A percentile compares a stretch with the other conserved stretches of the same genome.
Evolutionary conservation across 2,113 vertebrate genomes (phyloP).

Genomic region (Martes martes): DNA sequence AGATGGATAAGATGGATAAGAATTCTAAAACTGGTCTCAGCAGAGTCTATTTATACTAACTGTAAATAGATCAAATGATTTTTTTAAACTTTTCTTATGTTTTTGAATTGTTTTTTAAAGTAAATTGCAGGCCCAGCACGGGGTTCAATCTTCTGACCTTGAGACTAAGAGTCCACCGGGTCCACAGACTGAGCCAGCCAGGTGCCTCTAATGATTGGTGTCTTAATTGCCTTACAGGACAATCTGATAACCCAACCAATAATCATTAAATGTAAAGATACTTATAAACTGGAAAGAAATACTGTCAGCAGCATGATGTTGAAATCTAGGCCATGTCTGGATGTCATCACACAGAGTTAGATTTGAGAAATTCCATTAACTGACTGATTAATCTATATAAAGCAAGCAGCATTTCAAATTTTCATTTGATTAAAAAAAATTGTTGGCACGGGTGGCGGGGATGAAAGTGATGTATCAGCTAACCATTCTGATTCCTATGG

Average conservation of each 20-base stretch:
- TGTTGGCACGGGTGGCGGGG: fast-evolving
- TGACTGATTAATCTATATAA: background rate
- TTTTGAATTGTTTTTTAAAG: background rate
- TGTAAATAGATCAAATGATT: background rate
- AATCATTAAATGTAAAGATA: background rate
- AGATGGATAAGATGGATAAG: background rate
- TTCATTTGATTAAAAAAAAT: background rate
- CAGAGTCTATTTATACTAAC: background rate
- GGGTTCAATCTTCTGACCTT: background rate
- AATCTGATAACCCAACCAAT: background rate
- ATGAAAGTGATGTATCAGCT: background rate
- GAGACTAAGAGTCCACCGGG: background rate
- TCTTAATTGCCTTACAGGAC: background rate
- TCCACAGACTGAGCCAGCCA: background rate
- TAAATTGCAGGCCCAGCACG: background rate
- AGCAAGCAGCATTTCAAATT: background rate
- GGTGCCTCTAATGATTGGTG: background rate
- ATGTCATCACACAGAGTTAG: background rate
- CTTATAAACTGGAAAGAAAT: background rate
- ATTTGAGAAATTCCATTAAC: slow-evolving; percentile 1
- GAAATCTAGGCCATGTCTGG: background rate
- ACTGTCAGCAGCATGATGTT: background rate
- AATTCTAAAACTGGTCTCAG: background rate
- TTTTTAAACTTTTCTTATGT: background rate
- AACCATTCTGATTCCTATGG: background rate